phyloP scores from a whole-genome alignment of 2,797 vertebrate genomes.

The Delichon dasypus region DNA sequence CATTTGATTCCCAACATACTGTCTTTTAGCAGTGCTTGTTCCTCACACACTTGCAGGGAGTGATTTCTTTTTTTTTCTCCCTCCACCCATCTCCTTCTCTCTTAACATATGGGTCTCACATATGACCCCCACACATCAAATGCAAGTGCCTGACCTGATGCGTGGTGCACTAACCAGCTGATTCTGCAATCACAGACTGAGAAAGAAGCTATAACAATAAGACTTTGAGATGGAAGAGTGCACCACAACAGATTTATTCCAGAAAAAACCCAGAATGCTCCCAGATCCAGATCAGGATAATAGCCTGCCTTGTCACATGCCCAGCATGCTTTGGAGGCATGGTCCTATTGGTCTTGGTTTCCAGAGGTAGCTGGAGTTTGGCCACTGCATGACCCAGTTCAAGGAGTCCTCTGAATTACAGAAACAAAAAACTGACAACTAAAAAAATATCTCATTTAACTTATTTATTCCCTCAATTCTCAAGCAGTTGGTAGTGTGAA shows the following conservation, averaged over 20 bases:
- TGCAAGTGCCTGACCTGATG: slow-evolving; percentile 18
- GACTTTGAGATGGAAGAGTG: not conserved
- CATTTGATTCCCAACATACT: not conserved
- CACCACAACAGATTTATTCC: not conserved
- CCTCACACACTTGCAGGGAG: not conserved
- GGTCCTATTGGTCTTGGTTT: not conserved
- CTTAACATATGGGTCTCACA: slow-evolving; percentile 11
- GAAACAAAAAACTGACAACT: rapidly evolving
- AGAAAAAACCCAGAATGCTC: not conserved
- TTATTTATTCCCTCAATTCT: not conserved
- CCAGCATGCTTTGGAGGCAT: not conserved
- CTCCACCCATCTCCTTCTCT: not conserved
- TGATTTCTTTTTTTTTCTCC: not conserved
- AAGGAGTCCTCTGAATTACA: not conserved
- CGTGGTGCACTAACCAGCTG: slow-evolving; percentile 38
- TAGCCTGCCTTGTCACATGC: not conserved
- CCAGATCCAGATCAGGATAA: not conserved
- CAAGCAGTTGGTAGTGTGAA: not conserved
- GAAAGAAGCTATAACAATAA: not conserved
- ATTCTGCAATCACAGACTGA: slow-evolving; percentile 2
- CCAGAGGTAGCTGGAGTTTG: not conserved
- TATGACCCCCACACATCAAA: slow-evolving; percentile 33
- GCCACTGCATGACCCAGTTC: not conserved
- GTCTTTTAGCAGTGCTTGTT: not conserved
- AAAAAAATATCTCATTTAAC: not conserved